Evolutionary conservation across 2,888 invertebrate species (phyloP).

Genomic region (Listrodromus nycthemerus): DNA sequence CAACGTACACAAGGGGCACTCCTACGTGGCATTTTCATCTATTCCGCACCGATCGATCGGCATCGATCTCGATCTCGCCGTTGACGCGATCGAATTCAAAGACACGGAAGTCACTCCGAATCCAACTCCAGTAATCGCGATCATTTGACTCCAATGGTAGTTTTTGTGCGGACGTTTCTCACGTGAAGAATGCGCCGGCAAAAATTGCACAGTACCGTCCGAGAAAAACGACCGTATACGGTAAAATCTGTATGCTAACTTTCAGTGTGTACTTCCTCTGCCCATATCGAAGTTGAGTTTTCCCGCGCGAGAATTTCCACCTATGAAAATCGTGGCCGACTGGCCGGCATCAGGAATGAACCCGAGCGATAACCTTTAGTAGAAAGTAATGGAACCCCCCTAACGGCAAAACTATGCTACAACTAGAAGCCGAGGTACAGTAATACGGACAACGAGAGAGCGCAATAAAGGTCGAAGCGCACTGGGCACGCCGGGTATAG

Average conservation of each 20-base stretch:
- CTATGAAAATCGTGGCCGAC: slow-evolving; percentile 36
- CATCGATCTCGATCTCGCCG: slow-evolving; percentile 62
- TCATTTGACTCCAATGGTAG: not conserved
- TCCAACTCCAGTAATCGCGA: not conserved
- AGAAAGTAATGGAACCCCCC: slow-evolving; percentile 66
- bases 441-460: slow-evolving; percentile 66
- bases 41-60: slow-evolving; percentile 52
- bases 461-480: slow-evolving; percentile 67
- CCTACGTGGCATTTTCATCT: slow-evolving; percentile 57
- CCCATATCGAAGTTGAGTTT: not conserved
- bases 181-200: too few relatives aligned
- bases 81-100: slow-evolving; percentile 49
- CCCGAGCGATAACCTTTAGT: slow-evolving; percentile 65
- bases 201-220: not conserved
- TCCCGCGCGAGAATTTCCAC: slow-evolving; percentile 17
- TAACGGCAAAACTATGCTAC: slow-evolving; percentile 26
- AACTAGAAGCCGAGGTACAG: slow-evolving; percentile 44
- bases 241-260: not conserved
- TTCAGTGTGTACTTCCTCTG: not conserved
- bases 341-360: slow-evolving; percentile 46
- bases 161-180: not conserved
- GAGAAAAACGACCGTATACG: too few relatives aligned
- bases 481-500: slow-evolving; percentile 60
- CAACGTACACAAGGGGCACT: slow-evolving; percentile 61
- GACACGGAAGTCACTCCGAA: slow-evolving; percentile 54